Conservation (phyloP, 2,113 vertebrate genomes). For the Damaliscus lunatus region DNA sequence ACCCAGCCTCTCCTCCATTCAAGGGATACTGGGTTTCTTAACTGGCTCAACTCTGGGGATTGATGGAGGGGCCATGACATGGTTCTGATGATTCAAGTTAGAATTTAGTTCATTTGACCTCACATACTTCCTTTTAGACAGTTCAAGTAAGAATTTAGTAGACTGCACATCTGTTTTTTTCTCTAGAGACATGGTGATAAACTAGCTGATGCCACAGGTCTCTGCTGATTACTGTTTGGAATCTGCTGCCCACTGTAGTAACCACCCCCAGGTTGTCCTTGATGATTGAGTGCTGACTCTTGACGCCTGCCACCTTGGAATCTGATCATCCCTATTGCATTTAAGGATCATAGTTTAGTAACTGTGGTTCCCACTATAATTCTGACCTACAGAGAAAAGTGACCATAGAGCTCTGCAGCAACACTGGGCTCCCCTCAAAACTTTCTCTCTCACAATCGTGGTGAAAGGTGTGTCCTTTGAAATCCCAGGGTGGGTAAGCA, state of each 20-base stretch:
- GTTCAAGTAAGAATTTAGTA: neutral
- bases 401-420: neutral
- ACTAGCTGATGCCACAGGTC: neutral
- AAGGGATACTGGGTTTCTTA: neutral
- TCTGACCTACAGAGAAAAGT: neutral
- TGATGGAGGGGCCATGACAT: neutral
- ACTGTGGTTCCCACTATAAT: neutral
- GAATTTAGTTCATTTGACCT: neutral
- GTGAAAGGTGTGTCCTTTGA: neutral
- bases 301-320: neutral
- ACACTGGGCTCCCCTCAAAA: neutral
- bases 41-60: neutral
- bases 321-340: neutral
- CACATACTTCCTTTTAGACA: neutral
- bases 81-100: neutral
- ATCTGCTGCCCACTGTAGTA: neutral
- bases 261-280: neutral
- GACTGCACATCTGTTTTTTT: neutral
- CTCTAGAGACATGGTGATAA: neutral
- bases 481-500: neutral
- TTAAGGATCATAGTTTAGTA: neutral
- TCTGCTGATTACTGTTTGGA: neutral
- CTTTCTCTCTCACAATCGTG: neutral
- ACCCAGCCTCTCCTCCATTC: neutral
- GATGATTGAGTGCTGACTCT: neutral